Evolutionary conservation across 23 tunicate genomes (phyloP).

Genomic region (Halocynthia aurantium): DNA sequence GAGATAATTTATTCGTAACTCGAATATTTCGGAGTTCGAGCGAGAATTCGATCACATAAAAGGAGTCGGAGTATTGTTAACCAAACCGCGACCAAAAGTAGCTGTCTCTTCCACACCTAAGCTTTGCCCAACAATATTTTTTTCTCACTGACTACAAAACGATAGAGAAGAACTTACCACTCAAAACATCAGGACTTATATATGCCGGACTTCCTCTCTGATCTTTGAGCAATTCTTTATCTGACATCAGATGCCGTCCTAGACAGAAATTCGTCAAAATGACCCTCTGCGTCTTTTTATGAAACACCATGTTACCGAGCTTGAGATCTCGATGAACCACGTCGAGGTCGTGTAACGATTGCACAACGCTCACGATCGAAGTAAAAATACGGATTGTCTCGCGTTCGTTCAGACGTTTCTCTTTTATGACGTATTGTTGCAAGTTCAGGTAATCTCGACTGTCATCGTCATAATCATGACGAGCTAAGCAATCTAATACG

Average conservation of each 20-base stretch:
- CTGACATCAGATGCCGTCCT: constrained; percentile 64
- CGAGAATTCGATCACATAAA: too few relatives aligned
- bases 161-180: constrained; percentile 34
- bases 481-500: constrained; percentile 59
- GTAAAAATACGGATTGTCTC: constrained; percentile 57
- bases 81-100: too few relatives aligned
- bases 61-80: too few relatives aligned
- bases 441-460: constrained; percentile 48
- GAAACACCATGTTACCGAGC: constrained; percentile 65
- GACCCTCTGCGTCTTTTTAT: constrained; percentile 32
- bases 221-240: constrained; percentile 56
- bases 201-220: constrained; percentile 87
- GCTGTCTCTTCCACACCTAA: too few relatives aligned
- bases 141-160: neutral
- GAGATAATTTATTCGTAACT: too few relatives aligned
- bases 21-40: too few relatives aligned
- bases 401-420: constrained; percentile 45
- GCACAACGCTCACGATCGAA: constrained; percentile 36
- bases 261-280: constrained; percentile 78
- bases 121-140: neutral
- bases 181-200: constrained; percentile 83
- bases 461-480: constrained; percentile 35
- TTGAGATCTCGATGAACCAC: constrained; percentile 53
- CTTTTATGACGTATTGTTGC: constrained; percentile 66
- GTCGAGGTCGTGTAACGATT: constrained; percentile 45